Percentiles rank a stretch among this genome's conserved stretches.
These are phyloP conservation scores for Cyclina sinensis DNA, from an alignment of 1,140 invertebrate species.

Conservation along the genomic window DNA sequence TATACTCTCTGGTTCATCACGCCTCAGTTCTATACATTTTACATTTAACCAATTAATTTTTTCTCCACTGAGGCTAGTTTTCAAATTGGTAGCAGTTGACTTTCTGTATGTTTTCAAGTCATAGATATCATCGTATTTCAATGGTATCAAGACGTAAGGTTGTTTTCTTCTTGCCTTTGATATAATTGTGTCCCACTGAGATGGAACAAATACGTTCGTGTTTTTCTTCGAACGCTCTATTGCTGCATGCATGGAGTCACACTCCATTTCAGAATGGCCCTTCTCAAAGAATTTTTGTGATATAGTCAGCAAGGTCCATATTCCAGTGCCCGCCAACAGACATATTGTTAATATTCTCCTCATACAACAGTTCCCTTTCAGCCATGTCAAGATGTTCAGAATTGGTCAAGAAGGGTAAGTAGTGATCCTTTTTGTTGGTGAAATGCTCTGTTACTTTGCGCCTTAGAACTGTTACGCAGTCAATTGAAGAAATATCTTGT, in stretches of 20 bases:
- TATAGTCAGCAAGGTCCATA: no score
- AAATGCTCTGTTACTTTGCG: no score
- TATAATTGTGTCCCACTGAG: constrained; percentile 64
- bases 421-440: no score
- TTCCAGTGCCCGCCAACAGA: no score
- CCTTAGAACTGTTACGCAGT: no score
- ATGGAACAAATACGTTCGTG: constrained; percentile 48
- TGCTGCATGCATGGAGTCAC: constrained; percentile 48
- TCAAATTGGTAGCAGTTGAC: background rate
- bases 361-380: no score
- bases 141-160: constrained; percentile 44
- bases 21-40: constrained; percentile 41
- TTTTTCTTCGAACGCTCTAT: constrained; percentile 41
- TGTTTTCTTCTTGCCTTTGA: constrained; percentile 45
- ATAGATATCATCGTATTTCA: constrained; percentile 54
- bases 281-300: constrained; percentile 42
- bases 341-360: no score
- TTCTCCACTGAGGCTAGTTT: background rate
- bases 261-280: constrained; percentile 53
- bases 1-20: no score
- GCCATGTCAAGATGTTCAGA: no score
- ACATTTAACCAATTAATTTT: constrained; percentile 64
- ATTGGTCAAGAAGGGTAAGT: no score
- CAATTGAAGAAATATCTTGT: no score
- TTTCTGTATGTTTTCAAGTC: constrained; percentile 48